phyloP scores from a whole-genome alignment of 2,113 vertebrate species.

The Microcebus lehilahytsara region DNA sequence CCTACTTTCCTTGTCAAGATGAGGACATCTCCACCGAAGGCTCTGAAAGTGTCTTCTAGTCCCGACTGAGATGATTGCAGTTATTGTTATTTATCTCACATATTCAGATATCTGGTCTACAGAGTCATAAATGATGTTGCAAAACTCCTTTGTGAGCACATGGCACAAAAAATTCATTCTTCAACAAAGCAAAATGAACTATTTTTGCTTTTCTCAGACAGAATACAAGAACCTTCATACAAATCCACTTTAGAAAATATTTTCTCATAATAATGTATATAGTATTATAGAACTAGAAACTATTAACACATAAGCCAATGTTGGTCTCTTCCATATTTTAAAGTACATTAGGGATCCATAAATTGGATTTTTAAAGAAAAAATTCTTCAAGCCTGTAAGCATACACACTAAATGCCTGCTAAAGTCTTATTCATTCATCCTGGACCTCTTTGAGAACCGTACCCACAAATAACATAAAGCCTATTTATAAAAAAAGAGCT shows the following conservation, averaged over 20 bases:
- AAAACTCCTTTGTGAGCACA: slow-evolving; percentile 31
- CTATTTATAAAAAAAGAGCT: neutral
- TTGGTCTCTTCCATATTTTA: neutral
- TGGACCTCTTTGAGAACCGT: neutral
- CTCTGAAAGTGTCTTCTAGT: neutral
- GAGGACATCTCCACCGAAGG: neutral
- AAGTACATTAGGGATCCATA: neutral
- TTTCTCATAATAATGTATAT: neutral
- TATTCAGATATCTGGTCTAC: neutral
- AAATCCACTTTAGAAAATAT: neutral
- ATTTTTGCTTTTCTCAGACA: neutral
- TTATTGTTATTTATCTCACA: neutral
- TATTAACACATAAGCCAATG: neutral
- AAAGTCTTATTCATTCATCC: neutral
- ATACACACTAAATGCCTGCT: neutral
- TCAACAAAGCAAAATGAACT: slow-evolving; percentile 30
- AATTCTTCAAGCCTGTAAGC: neutral
- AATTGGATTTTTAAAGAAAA: neutral
- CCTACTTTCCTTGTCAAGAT: neutral
- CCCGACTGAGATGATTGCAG: neutral
- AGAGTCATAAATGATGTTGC: slow-evolving; percentile 23
- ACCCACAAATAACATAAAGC: neutral
- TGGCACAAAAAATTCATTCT: slow-evolving; percentile 13
- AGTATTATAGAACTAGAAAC: neutral
- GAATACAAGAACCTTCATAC: neutral